Conservation (phyloP, 1,140 invertebrate genomes). For the Drosophila sulfurigaster region DNA sequence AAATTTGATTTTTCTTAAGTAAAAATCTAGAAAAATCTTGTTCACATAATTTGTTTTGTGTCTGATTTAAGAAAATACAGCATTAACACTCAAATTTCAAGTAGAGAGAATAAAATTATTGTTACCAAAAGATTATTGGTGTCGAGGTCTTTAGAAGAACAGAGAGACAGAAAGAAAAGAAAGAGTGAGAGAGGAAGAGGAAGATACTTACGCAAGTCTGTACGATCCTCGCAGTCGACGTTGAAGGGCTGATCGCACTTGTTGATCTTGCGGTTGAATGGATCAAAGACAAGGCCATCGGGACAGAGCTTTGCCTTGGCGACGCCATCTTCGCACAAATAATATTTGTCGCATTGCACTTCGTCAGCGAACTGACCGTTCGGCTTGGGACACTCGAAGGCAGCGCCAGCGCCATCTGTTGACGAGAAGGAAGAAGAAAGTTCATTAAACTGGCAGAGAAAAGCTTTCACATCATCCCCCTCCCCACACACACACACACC, state of each 20-base stretch:
- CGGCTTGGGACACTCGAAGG: constrained; percentile 91
- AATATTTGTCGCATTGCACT: constrained; percentile 94
- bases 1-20: too few species aligned
- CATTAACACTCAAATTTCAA: too few species aligned
- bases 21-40: too few species aligned
- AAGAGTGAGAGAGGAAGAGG: too few species aligned
- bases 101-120: too few species aligned
- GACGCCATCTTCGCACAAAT: constrained; percentile 91
- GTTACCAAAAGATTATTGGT: too few species aligned
- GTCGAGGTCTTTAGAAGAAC: too few species aligned
- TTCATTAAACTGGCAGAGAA: constrained; percentile 40
- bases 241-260: constrained; percentile 96
- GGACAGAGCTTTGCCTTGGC: constrained; percentile 92
- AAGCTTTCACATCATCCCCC: constrained; percentile 32
- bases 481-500: neutral
- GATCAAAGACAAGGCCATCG: constrained; percentile 95
- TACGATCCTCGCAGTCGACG: constrained; percentile 93
- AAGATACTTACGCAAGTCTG: constrained; percentile 92
- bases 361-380: constrained; percentile 92
- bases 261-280: constrained; percentile 92
- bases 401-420: constrained; percentile 73
- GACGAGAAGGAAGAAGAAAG: constrained; percentile 60
- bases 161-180: neutral
- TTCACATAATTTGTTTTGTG: too few species aligned
- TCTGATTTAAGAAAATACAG: too few species aligned